Evolutionary conservation across 2,113 vertebrate species (phyloP).

Genomic region (Archocentrus centrarchus): DNA sequence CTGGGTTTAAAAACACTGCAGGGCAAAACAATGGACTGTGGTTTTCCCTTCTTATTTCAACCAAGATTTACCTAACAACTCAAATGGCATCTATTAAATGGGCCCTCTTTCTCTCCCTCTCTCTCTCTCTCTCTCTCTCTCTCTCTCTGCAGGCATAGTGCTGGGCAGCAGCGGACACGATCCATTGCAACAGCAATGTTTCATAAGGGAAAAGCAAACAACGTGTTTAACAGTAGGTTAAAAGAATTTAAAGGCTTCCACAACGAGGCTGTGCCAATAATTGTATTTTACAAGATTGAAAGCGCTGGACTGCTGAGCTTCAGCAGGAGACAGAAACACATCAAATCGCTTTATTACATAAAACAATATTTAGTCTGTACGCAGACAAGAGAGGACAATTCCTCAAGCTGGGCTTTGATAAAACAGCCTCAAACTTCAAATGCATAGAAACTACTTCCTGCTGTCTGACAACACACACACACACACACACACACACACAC

Average conservation of each 20-base stretch:
- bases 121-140: conserved; percentile 19
- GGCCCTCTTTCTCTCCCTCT: conserved; percentile 15
- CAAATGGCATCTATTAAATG: conserved; percentile 56
- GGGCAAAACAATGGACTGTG: conserved; percentile 60
- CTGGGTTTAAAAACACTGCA: conserved; percentile 59
- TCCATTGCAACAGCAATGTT: conserved; percentile 48
- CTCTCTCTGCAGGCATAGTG: conserved; percentile 51
- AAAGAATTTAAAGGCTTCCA: conserved; percentile 52
- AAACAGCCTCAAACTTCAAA: conserved; percentile 31
- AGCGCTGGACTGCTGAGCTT: conserved; percentile 2
- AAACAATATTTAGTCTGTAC: conserved; percentile 25
- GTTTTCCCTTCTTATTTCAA: conserved; percentile 57
- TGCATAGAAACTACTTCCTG: not conserved
- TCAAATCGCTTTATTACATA: conserved; percentile 8
- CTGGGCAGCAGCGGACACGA: conserved; percentile 50
- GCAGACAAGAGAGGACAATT: conserved; percentile 20
- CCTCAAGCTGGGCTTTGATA: conserved; percentile 8
- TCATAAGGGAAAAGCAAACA: conserved; percentile 60
- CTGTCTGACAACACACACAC: not conserved
- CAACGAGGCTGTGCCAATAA: conserved; percentile 32
- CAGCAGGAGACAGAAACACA: conserved; percentile 13
- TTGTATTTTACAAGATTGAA: conserved; percentile 34
- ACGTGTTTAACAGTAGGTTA: conserved; percentile 55
- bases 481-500: conserved; percentile 22
- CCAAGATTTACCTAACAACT: conserved; percentile 53